A percentile compares a stretch with the other conserved stretches of the same genome.
Conservation (phyloP, 2,797 vertebrate genomes). For the Pelobates cultripes region DNA sequence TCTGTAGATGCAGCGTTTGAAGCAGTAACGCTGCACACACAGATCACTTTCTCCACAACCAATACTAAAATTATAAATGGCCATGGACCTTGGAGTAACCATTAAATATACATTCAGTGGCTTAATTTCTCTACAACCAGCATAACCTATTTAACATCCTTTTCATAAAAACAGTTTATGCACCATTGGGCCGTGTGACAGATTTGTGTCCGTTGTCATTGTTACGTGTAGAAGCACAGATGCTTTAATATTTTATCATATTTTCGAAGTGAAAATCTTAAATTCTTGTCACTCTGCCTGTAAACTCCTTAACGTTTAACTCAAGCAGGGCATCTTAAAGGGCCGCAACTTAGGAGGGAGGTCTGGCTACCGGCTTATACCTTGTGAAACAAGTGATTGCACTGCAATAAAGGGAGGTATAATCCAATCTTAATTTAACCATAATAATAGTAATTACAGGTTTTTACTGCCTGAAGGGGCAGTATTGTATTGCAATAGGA, state of each 20-base stretch:
- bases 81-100: too few species aligned
- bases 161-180: not conserved
- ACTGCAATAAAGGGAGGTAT: not conserved
- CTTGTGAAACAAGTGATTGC: too few species aligned
- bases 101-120: too few species aligned
- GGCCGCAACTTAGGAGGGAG: not conserved
- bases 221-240: not conserved
- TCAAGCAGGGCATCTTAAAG: not conserved
- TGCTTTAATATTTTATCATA: slow-evolving; percentile 32
- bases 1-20: too few species aligned
- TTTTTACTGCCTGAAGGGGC: not conserved
- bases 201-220: slow-evolving; percentile 6
- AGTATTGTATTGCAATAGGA: too few species aligned
- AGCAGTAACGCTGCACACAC: too few species aligned
- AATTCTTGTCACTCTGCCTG: slow-evolving; percentile 20
- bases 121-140: too few species aligned
- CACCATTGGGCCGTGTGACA: slow-evolving; percentile 21
- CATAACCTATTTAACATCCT: too few species aligned
- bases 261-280: slow-evolving; percentile 10
- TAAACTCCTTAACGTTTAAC: not conserved
- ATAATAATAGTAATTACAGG: not conserved
- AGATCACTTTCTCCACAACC: too few species aligned
- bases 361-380: not conserved
- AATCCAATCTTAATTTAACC: not conserved
- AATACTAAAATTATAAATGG: too few species aligned